Evolutionary conservation across 2,888 invertebrate genomes (phyloP), one percentile per base, ranked within the genome.

Genomic region (Thymelicus acteon): DNA sequence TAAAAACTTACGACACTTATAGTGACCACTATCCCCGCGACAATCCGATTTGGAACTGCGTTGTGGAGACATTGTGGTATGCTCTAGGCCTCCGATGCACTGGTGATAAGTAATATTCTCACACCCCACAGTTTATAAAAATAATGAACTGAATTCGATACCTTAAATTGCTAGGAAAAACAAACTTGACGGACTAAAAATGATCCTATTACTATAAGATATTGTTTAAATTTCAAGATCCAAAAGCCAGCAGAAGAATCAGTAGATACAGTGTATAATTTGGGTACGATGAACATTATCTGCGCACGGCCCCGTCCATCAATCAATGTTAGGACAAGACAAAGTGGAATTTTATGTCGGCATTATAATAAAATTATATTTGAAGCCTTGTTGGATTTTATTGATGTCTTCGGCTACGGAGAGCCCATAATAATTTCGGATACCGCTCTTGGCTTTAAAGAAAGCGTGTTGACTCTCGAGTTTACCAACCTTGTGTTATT

Each of bases 261-360:
- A 54, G 8, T 12, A 12, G 44, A 1, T 12, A 48, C 49, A 62
- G 19, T 37, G 54, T 48, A 62, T 49, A 60, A 61, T 62, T 62
- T 57, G 10, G 62, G 62, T 13, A 57, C 47, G 62, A 47, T 62
- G 58, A 69, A 63, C 48, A 63, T 69, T 63, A 69, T 69, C 63
- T 69, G 58, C 57, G 62, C 69, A 63, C 44, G 67, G 69, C 37
- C 62, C 31, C 58, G 58, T 63, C 63, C 63, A 70, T 70, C 69
- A 70, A 70, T 70, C 63, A 70, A 64, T 70, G 70, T 70, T 70
- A 70, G 49, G 64, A 70, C 58, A 64, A 70, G 70, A 70, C 70
- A 71, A 71, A 71, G 70, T 71, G 70, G 70, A 71, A 65, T 71
- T 71, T 71, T 71, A 71, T 71, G 70, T 71, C 54, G 60, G 64